Base-by-base conservation (phyloP, 2,797 vertebrate genomes). In the Sardinella longiceps region DNA sequence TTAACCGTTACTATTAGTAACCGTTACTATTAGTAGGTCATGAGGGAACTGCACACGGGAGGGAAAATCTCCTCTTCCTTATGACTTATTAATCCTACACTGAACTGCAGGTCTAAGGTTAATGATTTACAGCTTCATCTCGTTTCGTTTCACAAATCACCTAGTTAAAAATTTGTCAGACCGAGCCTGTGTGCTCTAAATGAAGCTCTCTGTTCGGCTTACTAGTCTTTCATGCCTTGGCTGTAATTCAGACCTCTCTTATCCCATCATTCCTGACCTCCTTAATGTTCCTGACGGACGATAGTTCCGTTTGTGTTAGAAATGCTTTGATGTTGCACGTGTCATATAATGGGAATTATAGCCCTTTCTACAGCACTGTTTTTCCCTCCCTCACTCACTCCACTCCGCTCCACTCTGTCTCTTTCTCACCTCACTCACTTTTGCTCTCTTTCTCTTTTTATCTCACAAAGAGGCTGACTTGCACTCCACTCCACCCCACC, bases 381-480 rank as follows among this genome's bases (percentile, higher is more conserved):
- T 33, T 18, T 43, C 18, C 37, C 70, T 77, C 7, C 6, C 15
- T 23, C 37, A 2, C 33, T 43, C 37, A n/a, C 18, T 5, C 15
- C 37, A 43, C 28, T 37, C n/a, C n/a, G n/a, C n/a, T n/a, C n/a
- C 0, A 0, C 28, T 3, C 28, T 33, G 2, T 18, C 63, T 77
- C 70, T 23, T 2, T 23, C 37, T 39, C 18, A 23, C 70, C 33
- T 43, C 20, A 1, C 18, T 74, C 33, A 15, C 66, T 20, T 6
- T 39, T 15, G 18, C 30, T 18, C 15, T 37, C 28, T 33, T 10
- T 58, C 39, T 58, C 20, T 33, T 15, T 56, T 25, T 82, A 12
- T 23, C 77, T 51, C 20, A 43, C 37, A n/a, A n/a, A n/a, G n/a
- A n/a, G n/a, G 15, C 80, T 30, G 23, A 82, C 86, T 80, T 84